These are phyloP conservation scores for Glyptemys insculpta DNA, from an alignment of 2,797 vertebrate genomes.

Conservation along the genomic window DNA sequence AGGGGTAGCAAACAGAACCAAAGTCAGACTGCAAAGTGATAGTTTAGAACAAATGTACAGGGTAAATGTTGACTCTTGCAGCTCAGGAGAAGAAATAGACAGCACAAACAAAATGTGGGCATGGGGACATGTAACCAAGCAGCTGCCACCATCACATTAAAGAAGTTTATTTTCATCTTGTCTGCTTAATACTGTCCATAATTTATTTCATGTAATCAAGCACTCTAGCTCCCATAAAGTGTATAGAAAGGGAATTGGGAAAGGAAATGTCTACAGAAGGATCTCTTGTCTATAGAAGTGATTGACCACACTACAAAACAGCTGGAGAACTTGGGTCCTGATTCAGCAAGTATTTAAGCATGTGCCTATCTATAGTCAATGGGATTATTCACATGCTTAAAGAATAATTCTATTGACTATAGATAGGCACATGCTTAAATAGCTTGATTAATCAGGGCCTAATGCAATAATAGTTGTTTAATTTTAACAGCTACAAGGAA, in stretches of 20 bases:
- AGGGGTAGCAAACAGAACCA: neutral
- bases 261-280: neutral
- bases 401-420: neutral
- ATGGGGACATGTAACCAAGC: neutral
- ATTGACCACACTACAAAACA: neutral
- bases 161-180: neutral
- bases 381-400: neutral
- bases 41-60: neutral
- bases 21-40: neutral
- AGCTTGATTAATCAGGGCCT: neutral
- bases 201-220: neutral
- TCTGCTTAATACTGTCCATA: constrained; percentile 32
- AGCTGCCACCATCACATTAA: neutral
- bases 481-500: neutral
- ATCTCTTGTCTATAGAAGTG: neutral
- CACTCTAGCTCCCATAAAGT: neutral
- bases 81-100: neutral
- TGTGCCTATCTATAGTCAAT: neutral
- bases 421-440: neutral
- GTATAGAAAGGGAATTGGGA: neutral
- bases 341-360: neutral
- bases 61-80: neutral
- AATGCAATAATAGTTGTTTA: neutral
- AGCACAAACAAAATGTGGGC: neutral
- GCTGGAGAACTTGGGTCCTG: neutral